Evolutionary conservation across 2,888 invertebrate species (phyloP).

Genomic region (Dioctria rufipes): DNA sequence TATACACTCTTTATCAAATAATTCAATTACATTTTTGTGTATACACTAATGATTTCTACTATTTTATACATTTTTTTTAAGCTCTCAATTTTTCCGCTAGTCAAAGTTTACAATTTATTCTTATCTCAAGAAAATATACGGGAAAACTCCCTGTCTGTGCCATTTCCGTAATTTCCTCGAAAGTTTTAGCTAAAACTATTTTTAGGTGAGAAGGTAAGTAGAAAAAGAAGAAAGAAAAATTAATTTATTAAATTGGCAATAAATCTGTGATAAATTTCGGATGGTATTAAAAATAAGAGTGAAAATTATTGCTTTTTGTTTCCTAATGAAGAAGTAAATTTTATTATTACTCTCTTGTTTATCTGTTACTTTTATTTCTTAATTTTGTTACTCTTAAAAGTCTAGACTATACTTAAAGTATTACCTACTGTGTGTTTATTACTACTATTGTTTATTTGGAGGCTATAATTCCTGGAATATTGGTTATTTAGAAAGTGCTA

Average conservation of each 20-base stretch:
- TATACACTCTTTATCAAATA: neutral
- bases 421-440: neutral
- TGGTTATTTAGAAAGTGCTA: slow-evolving; percentile 31
- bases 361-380: slow-evolving; percentile 8
- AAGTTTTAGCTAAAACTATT: slow-evolving; percentile 11
- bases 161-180: slow-evolving; percentile 1
- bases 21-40: neutral
- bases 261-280: slow-evolving; percentile 55
- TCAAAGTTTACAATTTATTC: slow-evolving; percentile 27
- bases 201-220: slow-evolving; percentile 17
- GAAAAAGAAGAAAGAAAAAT: slow-evolving; percentile 5
- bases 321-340: slow-evolving; percentile 1
- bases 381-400: neutral
- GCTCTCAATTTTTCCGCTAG: slow-evolving; percentile 36
- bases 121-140: neutral
- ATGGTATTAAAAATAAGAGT: slow-evolving; percentile 43
- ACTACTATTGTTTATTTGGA: slow-evolving; percentile 25
- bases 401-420: slow-evolving; percentile 11
- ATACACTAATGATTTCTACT: neutral
- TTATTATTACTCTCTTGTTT: neutral
- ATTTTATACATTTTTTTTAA: slow-evolving; percentile 28
- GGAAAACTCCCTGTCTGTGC: slow-evolving; percentile 7
- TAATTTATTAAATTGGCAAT: slow-evolving; percentile 52
- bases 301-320: slow-evolving; percentile 36
- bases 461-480: slow-evolving; percentile 22